Evolutionary conservation across 2,113 vertebrate genomes (phyloP), one percentile per base, ranked within the genome.

Genomic region (Jacana jacana): DNA sequence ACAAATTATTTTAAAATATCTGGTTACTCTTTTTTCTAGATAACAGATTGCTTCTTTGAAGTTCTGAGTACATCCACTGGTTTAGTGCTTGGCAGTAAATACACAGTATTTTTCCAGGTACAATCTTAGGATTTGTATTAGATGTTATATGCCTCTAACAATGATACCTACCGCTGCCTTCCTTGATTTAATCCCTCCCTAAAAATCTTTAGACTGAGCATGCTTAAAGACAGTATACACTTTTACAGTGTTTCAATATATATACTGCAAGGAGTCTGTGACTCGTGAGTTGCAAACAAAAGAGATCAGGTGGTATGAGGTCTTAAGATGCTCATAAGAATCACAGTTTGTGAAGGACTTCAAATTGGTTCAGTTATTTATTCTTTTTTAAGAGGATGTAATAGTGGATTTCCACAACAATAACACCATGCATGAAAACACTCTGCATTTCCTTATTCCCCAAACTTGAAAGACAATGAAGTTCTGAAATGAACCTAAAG

Each of bases 401-500:
- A 49, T 65, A 86, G 77, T 60, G 40, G 24, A 49, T 92, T 96
- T 96, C 37, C 49, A 81, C 80, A 93, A 88, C 80, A 85, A 54
- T 79, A 77, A 85, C 28, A 37, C 58, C 13, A 28, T 51, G 66
- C 27, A 17, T 39, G 37, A 73, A 49, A 87, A 84, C 11, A 54
- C 37, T 22, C 39, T 88, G 30, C 33, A 9, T 77, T 69, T 44
- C 52, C 40, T 89, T 93, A 49, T 39, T 86, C 27, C 42, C 54
- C n/a, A 68, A 60, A 78, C 76, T 88, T 91, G 80, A 95, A 91
- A 93, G 69, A 72, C 37, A 55, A 28, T 76, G 69, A 70, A 37
- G 81, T 35, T 82, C 77, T 86, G 83, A 97, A 89, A 76, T 13
- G 57, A 95, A 44, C 69, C n/a, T 60, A 81, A 91, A 91, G 35